phyloP scores from a whole-genome alignment of 2,797 vertebrate species.

The Synanceia verrucosa region DNA sequence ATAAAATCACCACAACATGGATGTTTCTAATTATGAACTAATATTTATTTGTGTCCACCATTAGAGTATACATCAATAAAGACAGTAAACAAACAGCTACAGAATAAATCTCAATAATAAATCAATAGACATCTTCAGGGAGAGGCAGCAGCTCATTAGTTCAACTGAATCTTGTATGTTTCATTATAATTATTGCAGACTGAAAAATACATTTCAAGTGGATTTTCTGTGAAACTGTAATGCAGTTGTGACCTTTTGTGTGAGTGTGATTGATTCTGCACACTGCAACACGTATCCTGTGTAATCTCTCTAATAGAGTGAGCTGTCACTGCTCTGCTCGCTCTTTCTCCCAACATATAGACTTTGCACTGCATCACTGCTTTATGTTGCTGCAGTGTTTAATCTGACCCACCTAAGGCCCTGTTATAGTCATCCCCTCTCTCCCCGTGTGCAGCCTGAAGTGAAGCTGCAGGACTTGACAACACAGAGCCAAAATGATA shows the following conservation, averaged over 20 bases:
- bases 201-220: not conserved
- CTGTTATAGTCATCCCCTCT: not conserved
- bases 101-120: not conserved
- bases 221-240: not conserved
- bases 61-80: not conserved
- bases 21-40: not conserved
- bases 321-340: not conserved
- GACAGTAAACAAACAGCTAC: not conserved
- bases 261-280: not conserved
- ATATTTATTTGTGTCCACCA: not conserved
- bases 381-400: slow-evolving; percentile 7
- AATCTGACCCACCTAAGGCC: slow-evolving; percentile 24
- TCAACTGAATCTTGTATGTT: not conserved
- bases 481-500: slow-evolving; percentile 8
- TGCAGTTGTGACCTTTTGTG: not conserved
- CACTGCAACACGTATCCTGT: not conserved
- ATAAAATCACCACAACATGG: not conserved
- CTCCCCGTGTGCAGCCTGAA: not conserved
- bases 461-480: slow-evolving; percentile 1
- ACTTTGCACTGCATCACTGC: not conserved
- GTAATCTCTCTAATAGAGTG: not conserved
- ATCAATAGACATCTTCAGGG: not conserved
- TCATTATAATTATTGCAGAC: not conserved
- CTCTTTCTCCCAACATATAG: not conserved
- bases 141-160: not conserved